These are phyloP conservation scores for Agonum fuliginosum DNA, from an alignment of 2,888 invertebrate species.

Conservation along the genomic window DNA sequence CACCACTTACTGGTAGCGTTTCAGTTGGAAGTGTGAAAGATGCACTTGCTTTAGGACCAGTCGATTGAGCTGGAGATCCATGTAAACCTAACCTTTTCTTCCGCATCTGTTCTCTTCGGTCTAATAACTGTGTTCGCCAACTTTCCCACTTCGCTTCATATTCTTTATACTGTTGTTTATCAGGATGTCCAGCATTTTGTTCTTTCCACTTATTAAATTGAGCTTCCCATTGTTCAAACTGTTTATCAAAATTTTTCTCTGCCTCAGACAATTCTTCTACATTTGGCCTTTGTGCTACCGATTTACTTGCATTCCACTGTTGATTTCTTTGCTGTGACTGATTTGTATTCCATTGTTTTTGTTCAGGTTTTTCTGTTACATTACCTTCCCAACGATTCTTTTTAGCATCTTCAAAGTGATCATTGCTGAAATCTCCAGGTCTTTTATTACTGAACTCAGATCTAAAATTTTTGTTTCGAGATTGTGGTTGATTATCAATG, in stretches of 20 bases:
- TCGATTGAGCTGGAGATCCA: constrained; percentile 60
- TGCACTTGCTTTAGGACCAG: constrained; percentile 37
- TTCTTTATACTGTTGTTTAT: constrained; percentile 88
- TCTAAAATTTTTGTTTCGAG: constrained; percentile 35
- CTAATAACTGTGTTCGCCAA: constrained; percentile 85
- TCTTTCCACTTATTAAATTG: constrained; percentile 94
- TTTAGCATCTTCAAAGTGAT: constrained; percentile 36
- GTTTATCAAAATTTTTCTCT: constrained; percentile 90
- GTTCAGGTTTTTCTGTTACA: constrained; percentile 9
- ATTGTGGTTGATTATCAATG: constrained; percentile 24
- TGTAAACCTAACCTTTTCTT: constrained; percentile 74
- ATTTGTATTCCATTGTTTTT: constrained; percentile 30
- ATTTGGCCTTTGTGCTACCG: constrained; percentile 13
- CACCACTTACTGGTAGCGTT: no score
- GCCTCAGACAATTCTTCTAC: constrained; percentile 76
- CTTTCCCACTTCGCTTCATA: constrained; percentile 93
- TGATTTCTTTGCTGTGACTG: constrained; percentile 19
- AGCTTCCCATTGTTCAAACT: constrained; percentile 93
- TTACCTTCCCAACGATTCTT: constrained; percentile 52
- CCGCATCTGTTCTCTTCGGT: constrained; percentile 88
- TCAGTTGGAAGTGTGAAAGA: not conserved
- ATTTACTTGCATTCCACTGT: constrained; percentile 26
- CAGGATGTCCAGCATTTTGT: constrained; percentile 93
- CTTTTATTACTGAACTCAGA: constrained; percentile 45
- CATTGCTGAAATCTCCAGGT: constrained; percentile 25